Conservation (phyloP, 2,888 invertebrate genomes). For the Mallateleia sp. region DNA sequence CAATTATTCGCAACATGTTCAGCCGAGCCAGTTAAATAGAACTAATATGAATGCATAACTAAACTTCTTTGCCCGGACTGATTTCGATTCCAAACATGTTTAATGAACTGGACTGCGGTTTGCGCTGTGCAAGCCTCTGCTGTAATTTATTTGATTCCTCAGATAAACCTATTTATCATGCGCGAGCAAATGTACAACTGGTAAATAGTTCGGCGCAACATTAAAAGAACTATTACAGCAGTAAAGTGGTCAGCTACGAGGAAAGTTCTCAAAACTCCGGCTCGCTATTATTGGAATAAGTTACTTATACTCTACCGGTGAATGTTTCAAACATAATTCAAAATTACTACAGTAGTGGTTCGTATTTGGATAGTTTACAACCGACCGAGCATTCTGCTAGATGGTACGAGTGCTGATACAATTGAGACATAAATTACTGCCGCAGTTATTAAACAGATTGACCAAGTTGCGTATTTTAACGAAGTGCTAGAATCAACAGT, state of each 20-base stretch:
- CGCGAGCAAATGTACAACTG: neutral
- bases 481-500: conserved; percentile 39
- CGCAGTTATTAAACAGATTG: conserved; percentile 60
- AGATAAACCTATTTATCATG: too few species aligned
- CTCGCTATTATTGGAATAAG: conserved; percentile 51
- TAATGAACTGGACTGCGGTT: too few species aligned
- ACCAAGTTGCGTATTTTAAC: conserved; percentile 40
- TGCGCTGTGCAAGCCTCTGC: too few species aligned
- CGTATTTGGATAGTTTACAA: conserved; percentile 62
- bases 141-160: conserved; percentile 13
- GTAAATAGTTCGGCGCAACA: conserved; percentile 14
- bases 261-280: conserved; percentile 56
- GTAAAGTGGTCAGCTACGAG: conserved; percentile 51
- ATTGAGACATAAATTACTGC: conserved; percentile 63
- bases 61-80: too few species aligned
- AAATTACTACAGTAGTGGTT: conserved; percentile 54
- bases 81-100: too few species aligned
- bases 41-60: too few species aligned
- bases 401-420: conserved; percentile 54
- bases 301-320: conserved; percentile 36
- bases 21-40: too few species aligned
- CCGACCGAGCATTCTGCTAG: conserved; percentile 31
- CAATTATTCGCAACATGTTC: too few species aligned
- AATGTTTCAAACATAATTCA: conserved; percentile 65
- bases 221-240: conserved; percentile 38